Evolutionary conservation across 2,888 invertebrate genomes (phyloP).

Genomic region (Megamerina dolium): DNA sequence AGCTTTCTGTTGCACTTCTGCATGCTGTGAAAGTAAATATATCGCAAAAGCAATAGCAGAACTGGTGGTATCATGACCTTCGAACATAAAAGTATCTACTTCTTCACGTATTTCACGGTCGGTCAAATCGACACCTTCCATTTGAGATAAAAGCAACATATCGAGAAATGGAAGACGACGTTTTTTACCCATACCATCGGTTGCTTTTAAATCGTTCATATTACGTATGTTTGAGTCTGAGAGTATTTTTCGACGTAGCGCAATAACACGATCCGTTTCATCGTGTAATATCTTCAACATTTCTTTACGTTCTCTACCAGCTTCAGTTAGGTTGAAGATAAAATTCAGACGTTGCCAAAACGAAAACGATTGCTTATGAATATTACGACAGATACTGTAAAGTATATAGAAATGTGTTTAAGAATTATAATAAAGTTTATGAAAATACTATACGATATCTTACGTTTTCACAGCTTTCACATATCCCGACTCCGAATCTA

Average conservation of each 20-base stretch:
- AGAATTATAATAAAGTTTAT: no score
- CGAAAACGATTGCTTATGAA: constrained; percentile 41
- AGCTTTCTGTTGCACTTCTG: constrained; percentile 49
- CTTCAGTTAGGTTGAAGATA: constrained; percentile 28
- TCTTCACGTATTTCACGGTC: constrained; percentile 54
- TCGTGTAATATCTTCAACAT: constrained; percentile 35
- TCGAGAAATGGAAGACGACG: constrained; percentile 51
- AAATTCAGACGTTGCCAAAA: constrained; percentile 39
- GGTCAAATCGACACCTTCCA: constrained; percentile 46
- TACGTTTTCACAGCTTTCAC: constrained; percentile 65
- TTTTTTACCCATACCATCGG: constrained; percentile 34
- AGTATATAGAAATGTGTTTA: background rate
- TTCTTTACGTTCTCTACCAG: constrained; percentile 26
- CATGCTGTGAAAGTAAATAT: constrained; percentile 51
- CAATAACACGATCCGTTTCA: constrained; percentile 42
- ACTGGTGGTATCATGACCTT: constrained; percentile 55
- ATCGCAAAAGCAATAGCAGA: constrained; percentile 53
- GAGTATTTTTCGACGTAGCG: constrained; percentile 33
- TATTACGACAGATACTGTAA: constrained; percentile 37
- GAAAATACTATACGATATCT: no score
- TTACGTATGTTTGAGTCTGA: constrained; percentile 26
- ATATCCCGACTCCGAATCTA: constrained; percentile 61
- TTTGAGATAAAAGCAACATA: constrained; percentile 51
- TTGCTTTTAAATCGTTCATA: constrained; percentile 23
- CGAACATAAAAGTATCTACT: constrained; percentile 57